phyloP scores from a whole-genome alignment of 2,888 invertebrate species.

The Hirtodrosophila duncani region DNA sequence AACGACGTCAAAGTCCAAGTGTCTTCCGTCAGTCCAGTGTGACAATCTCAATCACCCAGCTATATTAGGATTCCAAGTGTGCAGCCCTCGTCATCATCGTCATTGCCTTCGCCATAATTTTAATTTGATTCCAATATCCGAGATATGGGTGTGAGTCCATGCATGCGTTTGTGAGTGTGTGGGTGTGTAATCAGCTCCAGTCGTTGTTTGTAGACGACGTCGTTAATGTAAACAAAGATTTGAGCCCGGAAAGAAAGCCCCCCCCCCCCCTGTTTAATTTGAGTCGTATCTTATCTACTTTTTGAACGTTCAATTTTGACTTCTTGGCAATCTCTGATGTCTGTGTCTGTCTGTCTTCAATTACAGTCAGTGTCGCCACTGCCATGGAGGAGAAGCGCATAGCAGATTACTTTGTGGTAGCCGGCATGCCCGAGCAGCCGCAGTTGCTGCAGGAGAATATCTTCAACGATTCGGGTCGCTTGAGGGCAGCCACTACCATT shows the following conservation, averaged over 20 bases:
- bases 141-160: constrained; percentile 4
- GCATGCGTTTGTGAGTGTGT: constrained; percentile 10
- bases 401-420: constrained; percentile 99
- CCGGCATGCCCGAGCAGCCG: constrained; percentile 92
- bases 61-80: constrained; percentile 14
- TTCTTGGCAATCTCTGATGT: constrained; percentile 4
- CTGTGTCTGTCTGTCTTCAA: constrained; percentile 23
- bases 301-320: constrained; percentile 17
- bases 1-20: constrained; percentile 28
- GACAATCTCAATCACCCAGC: constrained; percentile 4
- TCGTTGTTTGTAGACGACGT: constrained; percentile 23
- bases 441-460: constrained; percentile 86
- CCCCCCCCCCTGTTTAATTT: background rate
- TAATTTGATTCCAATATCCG: constrained; percentile 1
- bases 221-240: constrained; percentile 54
- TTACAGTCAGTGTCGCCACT: constrained; percentile 19
- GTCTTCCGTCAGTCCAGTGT: background rate
- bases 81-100: too few relatives aligned
- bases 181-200: constrained; percentile 7
- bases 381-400: constrained; percentile 91
- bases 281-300: background rate
- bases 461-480: constrained; percentile 87
- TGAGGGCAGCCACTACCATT: constrained; percentile 88
- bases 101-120: background rate
- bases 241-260: constrained; percentile 12